Evolutionary conservation across 30 jellyfish, hydroid and myxozoan genomes (phyloP).

Genomic region (Pelagia noctiluca): DNA sequence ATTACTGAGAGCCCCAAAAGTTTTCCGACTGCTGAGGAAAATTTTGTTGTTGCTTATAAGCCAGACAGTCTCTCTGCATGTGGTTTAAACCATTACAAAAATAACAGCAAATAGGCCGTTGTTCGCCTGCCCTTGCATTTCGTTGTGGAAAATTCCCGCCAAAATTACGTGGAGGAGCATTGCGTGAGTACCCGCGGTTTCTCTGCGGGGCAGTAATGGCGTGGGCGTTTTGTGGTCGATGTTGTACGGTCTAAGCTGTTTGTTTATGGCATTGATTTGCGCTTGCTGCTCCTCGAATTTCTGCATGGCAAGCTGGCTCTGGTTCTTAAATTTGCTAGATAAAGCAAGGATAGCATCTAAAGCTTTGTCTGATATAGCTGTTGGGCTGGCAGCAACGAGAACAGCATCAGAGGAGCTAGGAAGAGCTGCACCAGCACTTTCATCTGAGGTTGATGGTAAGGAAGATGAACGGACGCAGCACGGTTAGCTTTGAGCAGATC

Average conservation of each 20-base stretch:
- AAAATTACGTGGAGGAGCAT: too few relatives aligned
- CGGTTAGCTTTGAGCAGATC: slow-evolving; percentile 41
- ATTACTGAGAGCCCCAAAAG: slow-evolving; percentile 41
- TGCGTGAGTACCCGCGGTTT: slow-evolving; percentile 6
- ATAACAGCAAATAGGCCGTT: slow-evolving; percentile 9
- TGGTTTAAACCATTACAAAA: slow-evolving; percentile 26
- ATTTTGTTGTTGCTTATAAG: slow-evolving; percentile 24
- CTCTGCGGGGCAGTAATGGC: slow-evolving; percentile 6
- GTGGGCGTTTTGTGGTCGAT: slow-evolving; percentile 10
- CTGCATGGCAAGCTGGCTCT: slow-evolving; percentile 10
- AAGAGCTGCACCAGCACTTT: not conserved
- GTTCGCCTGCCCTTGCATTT: slow-evolving; percentile 25
- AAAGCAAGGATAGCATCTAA: too few relatives aligned
- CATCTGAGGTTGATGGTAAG: slow-evolving; percentile 21
- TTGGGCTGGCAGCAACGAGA: slow-evolving; percentile 7
- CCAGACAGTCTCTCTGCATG: slow-evolving; percentile 23
- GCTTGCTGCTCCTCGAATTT: slow-evolving; percentile 20
- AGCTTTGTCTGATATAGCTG: too few relatives aligned
- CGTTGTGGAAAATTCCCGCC: slow-evolving; percentile 13
- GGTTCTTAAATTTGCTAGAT: slow-evolving; percentile 23
- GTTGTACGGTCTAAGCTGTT: slow-evolving; percentile 12
- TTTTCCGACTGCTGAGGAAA: slow-evolving; percentile 15
- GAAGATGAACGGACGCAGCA: slow-evolving; percentile 47
- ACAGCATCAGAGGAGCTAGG: slow-evolving; percentile 26
- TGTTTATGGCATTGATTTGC: slow-evolving; percentile 12